Percentiles rank a stretch among this genome's conserved stretches.
phyloP scores from a whole-genome alignment of 1,140 invertebrate genomes.

The Vanessa atalanta region DNA sequence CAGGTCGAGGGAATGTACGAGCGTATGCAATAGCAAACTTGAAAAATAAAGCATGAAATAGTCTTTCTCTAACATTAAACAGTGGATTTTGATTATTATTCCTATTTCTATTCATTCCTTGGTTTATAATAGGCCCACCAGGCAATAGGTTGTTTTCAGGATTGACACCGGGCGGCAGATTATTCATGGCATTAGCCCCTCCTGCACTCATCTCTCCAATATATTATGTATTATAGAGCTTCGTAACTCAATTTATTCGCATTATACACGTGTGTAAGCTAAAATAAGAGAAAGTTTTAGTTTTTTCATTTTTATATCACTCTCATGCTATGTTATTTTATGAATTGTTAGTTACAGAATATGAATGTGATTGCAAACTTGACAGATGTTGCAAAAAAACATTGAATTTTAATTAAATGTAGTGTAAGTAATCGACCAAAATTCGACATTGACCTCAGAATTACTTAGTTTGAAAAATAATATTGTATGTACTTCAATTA shows the following conservation, averaged over 20 bases:
- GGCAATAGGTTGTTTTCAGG: slow-evolving; percentile 80
- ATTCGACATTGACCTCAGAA: slow-evolving; percentile 55
- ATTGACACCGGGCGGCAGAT: slow-evolving; percentile 76
- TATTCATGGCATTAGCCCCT: slow-evolving; percentile 63
- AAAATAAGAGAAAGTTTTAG: slow-evolving; percentile 36
- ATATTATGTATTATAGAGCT: slow-evolving; percentile 23
- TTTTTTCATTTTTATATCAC: neutral
- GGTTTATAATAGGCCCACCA: slow-evolving; percentile 78
- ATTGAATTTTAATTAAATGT: slow-evolving; percentile 20
- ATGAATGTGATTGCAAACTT: slow-evolving; percentile 14
- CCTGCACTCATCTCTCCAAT: slow-evolving; percentile 62
- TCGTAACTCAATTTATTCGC: slow-evolving; percentile 40
- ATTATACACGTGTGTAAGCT: slow-evolving; percentile 47
- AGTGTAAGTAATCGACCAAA: slow-evolving; percentile 35
- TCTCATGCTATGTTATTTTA: neutral
- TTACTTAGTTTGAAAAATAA: slow-evolving; percentile 14
- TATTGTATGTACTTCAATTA: neutral
- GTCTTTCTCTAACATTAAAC: slow-evolving; percentile 92
- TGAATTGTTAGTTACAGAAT: slow-evolving; percentile 10
- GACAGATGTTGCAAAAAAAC: slow-evolving; percentile 21
- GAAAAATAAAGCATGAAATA: slow-evolving; percentile 98
- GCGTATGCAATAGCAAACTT: slow-evolving; percentile 95
- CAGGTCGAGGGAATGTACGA: slow-evolving; percentile 90
- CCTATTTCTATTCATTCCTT: slow-evolving; percentile 78
- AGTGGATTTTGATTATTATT: slow-evolving; percentile 87